Base-by-base conservation (phyloP, 2,797 vertebrate species). In the Sebastes itinus region DNA sequence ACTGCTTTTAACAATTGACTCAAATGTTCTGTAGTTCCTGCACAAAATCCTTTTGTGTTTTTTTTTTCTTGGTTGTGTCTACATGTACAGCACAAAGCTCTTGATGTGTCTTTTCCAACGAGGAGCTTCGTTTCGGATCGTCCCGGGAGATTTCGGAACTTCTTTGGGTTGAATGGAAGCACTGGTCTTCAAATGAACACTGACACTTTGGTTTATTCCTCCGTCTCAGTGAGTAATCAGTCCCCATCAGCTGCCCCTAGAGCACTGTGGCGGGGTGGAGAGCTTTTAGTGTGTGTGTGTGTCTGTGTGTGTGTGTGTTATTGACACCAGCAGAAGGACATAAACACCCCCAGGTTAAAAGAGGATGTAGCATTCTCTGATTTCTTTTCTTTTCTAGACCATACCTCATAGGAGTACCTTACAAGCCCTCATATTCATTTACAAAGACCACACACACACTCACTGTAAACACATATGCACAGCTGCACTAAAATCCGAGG, bases 261-360 rank as follows among this genome's bases (percentile, higher is more conserved):
- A 76, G 82, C 80, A 65, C 28, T 18, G 20, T 71, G 42, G 13
- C 55, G 28, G 22, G 77, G 52, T 55, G 63, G n/a, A 66, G 63
- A 62, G 73, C 38, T 70, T 64, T 83, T 86, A 82, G 63, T 59
- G n/a, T 52, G 54, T 63, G 69, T 68, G 66, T 30, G 11, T 54
- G 56, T 64, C n/a, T n/a, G 20, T 71, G 68, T 49, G 61, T 58
- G 67, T 75, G 49, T 66, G 33, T 75, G 58, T 72, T 89, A 90
- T 86, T 86, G 89, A 92, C 82, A 88, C 72, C 49, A 78, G 67
- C 75, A 87, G 86, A 90, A 92, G 89, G 90, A 84, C 87, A 92
- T 76, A 93, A 88, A 89, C 86, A 87, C 61, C 92, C 91, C 10
- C 59, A 52, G 87, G 94, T 89, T 86, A 80, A 86, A 85, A 77